phyloP scores from a whole-genome alignment of 2,113 vertebrate species.

The Hystrix cristata region DNA sequence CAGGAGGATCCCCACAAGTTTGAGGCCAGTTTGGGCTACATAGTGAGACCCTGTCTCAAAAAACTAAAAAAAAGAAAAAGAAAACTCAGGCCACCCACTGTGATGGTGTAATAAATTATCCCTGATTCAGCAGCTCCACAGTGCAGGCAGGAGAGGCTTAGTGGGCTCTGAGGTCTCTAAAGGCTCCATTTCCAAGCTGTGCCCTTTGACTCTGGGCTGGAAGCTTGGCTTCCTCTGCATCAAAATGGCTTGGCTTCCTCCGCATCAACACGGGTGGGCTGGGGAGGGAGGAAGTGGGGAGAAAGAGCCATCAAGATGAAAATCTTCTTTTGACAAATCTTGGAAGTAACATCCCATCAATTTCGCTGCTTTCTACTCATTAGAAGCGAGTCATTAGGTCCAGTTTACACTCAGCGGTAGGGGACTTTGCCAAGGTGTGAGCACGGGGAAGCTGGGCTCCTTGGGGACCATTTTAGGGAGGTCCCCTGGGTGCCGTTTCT shows the following conservation, averaged over 20 bases:
- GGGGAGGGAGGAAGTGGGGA: no score
- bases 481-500: not conserved
- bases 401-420: not conserved
- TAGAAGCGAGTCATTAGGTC: slow-evolving; percentile 10
- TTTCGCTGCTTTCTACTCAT: not conserved
- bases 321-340: not conserved
- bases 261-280: fast-evolving
- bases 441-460: not conserved
- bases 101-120: not conserved
- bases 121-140: not conserved
- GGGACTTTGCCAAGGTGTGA: not conserved
- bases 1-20: not conserved
- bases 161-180: not conserved
- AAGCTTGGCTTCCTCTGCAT: not conserved
- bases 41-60: not conserved
- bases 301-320: not conserved
- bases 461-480: not conserved
- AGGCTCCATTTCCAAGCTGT: not conserved
- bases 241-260: not conserved
- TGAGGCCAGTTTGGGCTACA: not conserved
- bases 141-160: not conserved
- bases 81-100: not conserved
- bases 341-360: not conserved
- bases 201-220: no score
- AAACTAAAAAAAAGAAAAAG: not conserved